A percentile compares a stretch with the other conserved stretches of the same genome.
These are phyloP conservation scores for Phortica magna DNA, from an alignment of 2,888 invertebrate genomes.

Conservation along the genomic window DNA sequence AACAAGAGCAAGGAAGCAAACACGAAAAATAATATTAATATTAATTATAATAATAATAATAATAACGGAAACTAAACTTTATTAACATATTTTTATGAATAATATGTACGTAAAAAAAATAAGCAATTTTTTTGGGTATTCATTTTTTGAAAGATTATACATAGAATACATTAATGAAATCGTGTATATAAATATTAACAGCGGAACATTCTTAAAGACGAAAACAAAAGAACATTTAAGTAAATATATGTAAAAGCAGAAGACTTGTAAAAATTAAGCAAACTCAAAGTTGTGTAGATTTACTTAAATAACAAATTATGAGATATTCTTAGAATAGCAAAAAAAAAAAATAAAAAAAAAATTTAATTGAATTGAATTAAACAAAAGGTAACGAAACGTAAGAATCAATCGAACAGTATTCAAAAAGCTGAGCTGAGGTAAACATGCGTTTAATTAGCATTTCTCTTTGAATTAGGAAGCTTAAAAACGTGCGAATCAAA, in stretches of 20 bases:
- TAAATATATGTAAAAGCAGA: conserved; percentile 1
- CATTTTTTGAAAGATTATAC: neutral
- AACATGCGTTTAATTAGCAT: neutral
- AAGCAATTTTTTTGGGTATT: conserved; percentile 6
- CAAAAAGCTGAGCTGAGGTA: conserved; percentile 10
- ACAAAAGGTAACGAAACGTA: neutral
- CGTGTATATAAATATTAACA: neutral
- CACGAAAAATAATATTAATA: neutral
- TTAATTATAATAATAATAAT: neutral
- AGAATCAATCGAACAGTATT: neutral
- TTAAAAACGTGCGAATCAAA: no score
- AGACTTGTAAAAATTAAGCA: conserved; percentile 32
- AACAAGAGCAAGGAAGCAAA: neutral
- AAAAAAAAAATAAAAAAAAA: neutral
- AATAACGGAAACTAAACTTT: no score
- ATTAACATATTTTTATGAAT: no score
- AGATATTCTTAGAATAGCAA: neutral
- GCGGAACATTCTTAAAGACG: conserved; percentile 16
- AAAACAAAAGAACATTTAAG: neutral
- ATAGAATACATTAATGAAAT: neutral
- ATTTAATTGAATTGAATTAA: neutral
- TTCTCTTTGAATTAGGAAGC: neutral
- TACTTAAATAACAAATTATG: neutral
- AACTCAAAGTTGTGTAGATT: conserved; percentile 17
- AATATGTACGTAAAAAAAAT: neutral